Evolutionary conservation across 1,140 invertebrate species (phyloP), one percentile per base, ranked within the genome.

Genomic region (Drosophila equinoxialis): DNA sequence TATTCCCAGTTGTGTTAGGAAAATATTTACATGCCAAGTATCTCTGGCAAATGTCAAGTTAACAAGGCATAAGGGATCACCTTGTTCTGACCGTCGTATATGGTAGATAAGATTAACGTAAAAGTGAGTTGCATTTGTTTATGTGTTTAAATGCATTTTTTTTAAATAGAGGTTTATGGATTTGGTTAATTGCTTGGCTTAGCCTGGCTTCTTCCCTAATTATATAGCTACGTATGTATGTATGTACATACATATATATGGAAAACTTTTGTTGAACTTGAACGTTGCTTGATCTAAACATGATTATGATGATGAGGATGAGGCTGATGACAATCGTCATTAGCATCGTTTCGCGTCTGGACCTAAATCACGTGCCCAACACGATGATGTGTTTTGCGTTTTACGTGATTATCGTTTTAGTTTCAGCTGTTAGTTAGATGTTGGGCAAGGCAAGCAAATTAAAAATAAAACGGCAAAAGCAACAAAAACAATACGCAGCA

Each of bases 361-460:
- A 51, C 45, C 10, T 23, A 51, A 30, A 51, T 51, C 45, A 51
- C 45, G 45, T 51, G 45, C 17, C 20, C 45, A 23, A 20, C 45
- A 51, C 45, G 45, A 51, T 51, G 45, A 51, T 51, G 7, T 54
- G 33, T 41, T 69, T 77, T 76, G 48, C 68, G 63, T 71, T 77
- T 77, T 77, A 77, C 74, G 75, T 77, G 75, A 77, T 77, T 77
- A 41, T 7, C 5, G 39, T 51, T 57, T 71, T 23, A 51, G 45
- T 23, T 51, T 51, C 45, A 51, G 45, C 45, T 51, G 45, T 51
- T 51, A 20, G 45, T 71, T 77, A 71, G 75, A 77, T 67, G 68
- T 30, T 20, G 54, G 67, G 6, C 45, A 42, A 72, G 41, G 68
- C 39, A 58, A 71, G 39, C 55, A 75, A 74, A 65, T 69, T 70